These are phyloP conservation scores for Parapristionchus giblindavisi DNA, from an alignment of 2,888 invertebrate species.

Conservation along the genomic window DNA sequence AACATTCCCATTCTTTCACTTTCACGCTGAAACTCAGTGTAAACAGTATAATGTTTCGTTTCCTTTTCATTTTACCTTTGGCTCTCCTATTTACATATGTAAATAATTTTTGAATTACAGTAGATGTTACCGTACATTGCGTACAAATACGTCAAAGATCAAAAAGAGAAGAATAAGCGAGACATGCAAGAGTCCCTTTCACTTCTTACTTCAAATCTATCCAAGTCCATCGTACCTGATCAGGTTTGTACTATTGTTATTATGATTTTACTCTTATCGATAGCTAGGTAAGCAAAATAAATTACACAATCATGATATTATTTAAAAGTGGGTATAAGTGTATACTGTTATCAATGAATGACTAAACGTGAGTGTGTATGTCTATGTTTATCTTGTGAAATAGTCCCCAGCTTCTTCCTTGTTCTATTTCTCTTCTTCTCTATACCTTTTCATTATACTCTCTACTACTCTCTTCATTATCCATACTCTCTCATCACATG, in stretches of 20 bases:
- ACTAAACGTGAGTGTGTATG: neutral
- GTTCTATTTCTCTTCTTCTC: neutral
- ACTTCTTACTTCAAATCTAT: constrained; percentile 45
- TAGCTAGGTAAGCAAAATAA: no score
- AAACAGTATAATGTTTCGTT: no score
- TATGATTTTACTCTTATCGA: neutral
- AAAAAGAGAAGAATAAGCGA: constrained; percentile 45
- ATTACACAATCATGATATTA: no score
- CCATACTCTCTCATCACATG: constrained; percentile 6
- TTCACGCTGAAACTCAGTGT: no score
- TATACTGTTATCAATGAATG: no score
- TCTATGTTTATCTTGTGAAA: constrained; percentile 33
- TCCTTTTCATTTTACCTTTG: no score
- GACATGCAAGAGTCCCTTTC: constrained; percentile 51
- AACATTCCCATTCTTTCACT: no score
- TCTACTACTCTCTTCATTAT: neutral
- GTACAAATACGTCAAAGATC: constrained; percentile 56
- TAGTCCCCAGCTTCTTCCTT: neutral
- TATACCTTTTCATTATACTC: neutral
- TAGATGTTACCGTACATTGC: constrained; percentile 56
- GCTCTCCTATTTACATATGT: no score
- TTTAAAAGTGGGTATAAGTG: no score
- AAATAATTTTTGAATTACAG: no score
- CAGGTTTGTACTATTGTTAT: neutral
- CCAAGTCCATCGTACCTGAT: constrained; percentile 51